A percentile compares a stretch with the other conserved stretches of the same genome.
phyloP scores from a whole-genome alignment of 2,888 invertebrate species.

The Pristionchus maxplancki region DNA sequence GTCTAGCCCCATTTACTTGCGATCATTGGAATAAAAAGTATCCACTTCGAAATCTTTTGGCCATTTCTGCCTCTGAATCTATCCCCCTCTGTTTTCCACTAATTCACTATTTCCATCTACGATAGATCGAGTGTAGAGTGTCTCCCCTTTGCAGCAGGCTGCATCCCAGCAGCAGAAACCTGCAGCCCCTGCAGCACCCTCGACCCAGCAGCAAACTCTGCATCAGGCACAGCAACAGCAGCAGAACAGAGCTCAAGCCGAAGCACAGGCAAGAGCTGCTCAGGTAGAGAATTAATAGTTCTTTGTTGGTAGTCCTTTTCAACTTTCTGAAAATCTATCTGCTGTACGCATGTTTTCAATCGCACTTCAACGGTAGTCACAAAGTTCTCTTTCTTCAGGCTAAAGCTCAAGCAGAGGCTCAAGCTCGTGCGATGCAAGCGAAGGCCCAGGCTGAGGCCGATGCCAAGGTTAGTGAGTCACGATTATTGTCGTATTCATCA shows the following conservation, averaged over 20 bases:
- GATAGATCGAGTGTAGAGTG: background rate
- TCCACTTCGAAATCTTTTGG: background rate
- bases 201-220: conserved; percentile 37
- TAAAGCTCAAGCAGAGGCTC: conserved; percentile 44
- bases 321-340: no score
- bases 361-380: no score
- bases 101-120: background rate
- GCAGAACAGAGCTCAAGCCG: conserved; percentile 49
- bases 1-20: background rate
- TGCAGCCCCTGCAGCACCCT: background rate
- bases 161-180: conserved; percentile 26
- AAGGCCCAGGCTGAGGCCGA: conserved; percentile 45
- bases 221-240: conserved; percentile 32
- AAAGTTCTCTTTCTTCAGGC: no score
- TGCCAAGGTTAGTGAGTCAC: conserved; percentile 18
- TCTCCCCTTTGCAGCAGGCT: conserved; percentile 35
- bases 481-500: no score
- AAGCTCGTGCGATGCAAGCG: conserved; percentile 36
- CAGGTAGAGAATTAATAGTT: background rate
- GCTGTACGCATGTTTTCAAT: no score
- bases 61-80: background rate
- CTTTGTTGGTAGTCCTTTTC: no score
- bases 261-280: conserved; percentile 52
- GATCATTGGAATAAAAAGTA: background rate
- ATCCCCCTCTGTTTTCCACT: background rate